Conservation (phyloP, 2,797 vertebrate genomes). For the Oreortyx pictus region DNA sequence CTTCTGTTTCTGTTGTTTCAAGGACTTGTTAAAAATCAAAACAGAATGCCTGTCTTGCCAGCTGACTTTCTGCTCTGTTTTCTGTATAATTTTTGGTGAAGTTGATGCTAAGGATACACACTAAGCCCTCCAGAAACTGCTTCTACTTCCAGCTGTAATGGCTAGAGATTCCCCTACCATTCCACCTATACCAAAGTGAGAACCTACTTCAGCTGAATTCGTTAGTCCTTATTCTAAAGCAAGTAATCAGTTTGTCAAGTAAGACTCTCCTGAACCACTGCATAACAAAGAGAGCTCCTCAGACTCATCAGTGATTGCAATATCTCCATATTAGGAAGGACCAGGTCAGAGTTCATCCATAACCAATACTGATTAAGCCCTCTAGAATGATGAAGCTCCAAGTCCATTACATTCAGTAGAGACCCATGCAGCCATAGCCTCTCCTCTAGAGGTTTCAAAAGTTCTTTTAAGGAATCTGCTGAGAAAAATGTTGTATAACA, state of each 20-base stretch:
- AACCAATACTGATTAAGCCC: constrained; percentile 70
- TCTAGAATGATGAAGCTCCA: constrained; percentile 88
- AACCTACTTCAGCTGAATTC: constrained; percentile 80
- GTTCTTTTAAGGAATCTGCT: constrained; percentile 74
- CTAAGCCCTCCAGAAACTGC: constrained; percentile 80
- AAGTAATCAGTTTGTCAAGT: constrained; percentile 85
- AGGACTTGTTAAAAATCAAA: constrained; percentile 91
- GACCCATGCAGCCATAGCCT: constrained; percentile 59
- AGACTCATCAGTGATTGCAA: constrained; percentile 85
- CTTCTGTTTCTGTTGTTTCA: constrained; percentile 88
- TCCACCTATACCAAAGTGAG: constrained; percentile 83
- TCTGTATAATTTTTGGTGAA: constrained; percentile 86
- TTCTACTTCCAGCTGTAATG: constrained; percentile 81
- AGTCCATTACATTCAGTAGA: constrained; percentile 85
- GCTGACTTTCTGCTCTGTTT: constrained; percentile 88
- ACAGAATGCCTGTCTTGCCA: constrained; percentile 88
- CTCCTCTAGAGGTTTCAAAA: constrained; percentile 80
- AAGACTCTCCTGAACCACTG: constrained; percentile 84
- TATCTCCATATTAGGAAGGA: constrained; percentile 83
- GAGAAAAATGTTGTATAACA: constrained; percentile 41
- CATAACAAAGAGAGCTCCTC: constrained; percentile 86
- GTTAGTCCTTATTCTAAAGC: constrained; percentile 88
- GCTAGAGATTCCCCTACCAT: constrained; percentile 85
- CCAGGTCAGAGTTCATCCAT: constrained; percentile 69
- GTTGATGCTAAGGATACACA: constrained; percentile 86